Evolutionary conservation across 2,113 vertebrate species (phyloP).

Genomic region (Antennarius striatus): DNA sequence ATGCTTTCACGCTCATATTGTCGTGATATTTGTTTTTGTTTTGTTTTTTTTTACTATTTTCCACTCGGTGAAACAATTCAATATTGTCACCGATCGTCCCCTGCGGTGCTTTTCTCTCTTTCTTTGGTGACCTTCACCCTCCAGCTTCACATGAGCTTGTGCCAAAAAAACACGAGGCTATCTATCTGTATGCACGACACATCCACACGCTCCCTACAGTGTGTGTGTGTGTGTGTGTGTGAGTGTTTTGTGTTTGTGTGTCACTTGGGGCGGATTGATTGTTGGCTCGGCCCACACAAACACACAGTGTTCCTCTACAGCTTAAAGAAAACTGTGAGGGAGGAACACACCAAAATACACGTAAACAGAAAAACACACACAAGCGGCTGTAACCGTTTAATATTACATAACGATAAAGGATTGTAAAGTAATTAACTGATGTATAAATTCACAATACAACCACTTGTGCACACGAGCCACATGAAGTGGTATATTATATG

Average conservation of each 20-base stretch:
- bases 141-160: slow-evolving; percentile 32
- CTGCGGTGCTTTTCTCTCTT: not conserved
- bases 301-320: slow-evolving; percentile 33
- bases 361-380: not conserved
- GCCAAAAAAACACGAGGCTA: slow-evolving; percentile 28
- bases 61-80: not conserved
- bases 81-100: slow-evolving; percentile 22
- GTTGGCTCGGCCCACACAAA: slow-evolving; percentile 51
- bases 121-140: slow-evolving; percentile 46
- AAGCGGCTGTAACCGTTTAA: not conserved
- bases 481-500: not conserved
- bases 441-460: too few species aligned
- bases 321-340: slow-evolving; percentile 10
- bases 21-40: too few species aligned
- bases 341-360: slow-evolving; percentile 12
- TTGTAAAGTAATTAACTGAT: too few species aligned
- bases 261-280: slow-evolving; percentile 45
- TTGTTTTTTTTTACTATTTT: too few species aligned
- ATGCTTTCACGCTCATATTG: too few species aligned
- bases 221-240: slow-evolving; percentile 26
- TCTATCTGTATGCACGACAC: slow-evolving; percentile 64
- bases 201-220: slow-evolving; percentile 47
- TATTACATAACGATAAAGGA: not conserved
- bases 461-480: too few species aligned
- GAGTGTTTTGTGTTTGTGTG: slow-evolving; percentile 34